Base-by-base conservation (phyloP, 1,140 invertebrate species). In the Branchinecta lynchi region DNA sequence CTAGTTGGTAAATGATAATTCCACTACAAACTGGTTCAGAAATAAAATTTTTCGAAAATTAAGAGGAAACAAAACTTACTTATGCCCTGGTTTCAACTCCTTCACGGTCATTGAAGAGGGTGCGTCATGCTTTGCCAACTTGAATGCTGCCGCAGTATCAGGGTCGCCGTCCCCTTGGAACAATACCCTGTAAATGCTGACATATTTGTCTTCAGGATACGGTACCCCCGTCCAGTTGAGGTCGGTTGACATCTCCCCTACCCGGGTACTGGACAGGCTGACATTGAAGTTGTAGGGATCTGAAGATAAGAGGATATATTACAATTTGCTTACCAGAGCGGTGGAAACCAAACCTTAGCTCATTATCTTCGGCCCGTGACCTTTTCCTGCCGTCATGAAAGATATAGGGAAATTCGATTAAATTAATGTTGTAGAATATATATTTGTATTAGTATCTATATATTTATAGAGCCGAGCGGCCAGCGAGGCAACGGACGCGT, bases 141-240 rank as follows among this genome's bases (percentile, higher is more conserved):
- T 88, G 77, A 93, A 93, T 0, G 85, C 86, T 74, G 86, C 90
- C 0, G 86, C 86, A 72, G 90, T 87, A 72, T 89, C 87, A 7
- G 12, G 72, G 68, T 84, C 84, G 3, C 81, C 82, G 75, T 89
- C 86, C 73, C 84, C 86, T 73, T 89, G 86, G 76, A 91, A 93
- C 70, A 90, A 88, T 3, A 89, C 87, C 72, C 89, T 83, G 78
- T 89, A 92, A 72, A 95, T 90, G 73, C 92, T 88, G n/a, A 94
- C 88, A 79, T 88, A 92, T 75, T 93, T 90, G 73, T 92, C 89
- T 72, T 90, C 86, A 0, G 91, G 91, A 75, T 87, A 85, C 7
- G 91, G 90, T 0, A 93, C 85, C 7, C 91, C 90, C 66, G 80
- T 85, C 88, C 89, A 92, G 0, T 82, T 83, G 3, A 93, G 81